A percentile compares a stretch with the other conserved stretches of the same genome.
Conservation (phyloP, 2,113 vertebrate species). For the Limnothrissa miodon region DNA sequence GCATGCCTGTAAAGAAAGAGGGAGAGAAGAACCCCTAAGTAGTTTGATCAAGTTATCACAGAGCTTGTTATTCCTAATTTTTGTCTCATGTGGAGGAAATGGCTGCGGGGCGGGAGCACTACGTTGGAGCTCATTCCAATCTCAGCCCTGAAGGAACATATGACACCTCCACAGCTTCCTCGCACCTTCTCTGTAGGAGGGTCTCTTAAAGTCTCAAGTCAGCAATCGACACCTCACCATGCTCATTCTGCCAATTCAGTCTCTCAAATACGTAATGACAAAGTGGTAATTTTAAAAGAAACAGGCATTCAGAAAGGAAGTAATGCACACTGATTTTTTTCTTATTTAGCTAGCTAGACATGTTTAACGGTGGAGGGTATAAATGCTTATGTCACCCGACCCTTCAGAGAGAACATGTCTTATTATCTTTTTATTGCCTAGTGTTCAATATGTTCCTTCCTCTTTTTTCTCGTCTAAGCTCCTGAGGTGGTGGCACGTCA, state of each 20-base stretch:
- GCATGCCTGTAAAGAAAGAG: background rate
- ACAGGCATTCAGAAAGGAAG: background rate
- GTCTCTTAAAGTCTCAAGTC: slow-evolving; percentile 11
- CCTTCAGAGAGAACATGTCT: no score
- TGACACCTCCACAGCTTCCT: background rate
- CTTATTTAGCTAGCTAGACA: background rate
- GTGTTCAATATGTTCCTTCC: background rate
- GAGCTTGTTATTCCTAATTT: slow-evolving; percentile 5
- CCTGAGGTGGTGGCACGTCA: slow-evolving; percentile 83
- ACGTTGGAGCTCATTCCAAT: background rate
- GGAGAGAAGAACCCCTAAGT: background rate
- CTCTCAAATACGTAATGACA: background rate
- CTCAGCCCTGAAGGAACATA: background rate
- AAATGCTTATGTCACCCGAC: no score
- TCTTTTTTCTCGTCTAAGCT: slow-evolving; percentile 56
- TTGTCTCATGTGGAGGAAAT: background rate
- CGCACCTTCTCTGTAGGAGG: background rate
- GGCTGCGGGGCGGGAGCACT: background rate
- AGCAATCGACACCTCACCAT: slow-evolving; percentile 1
- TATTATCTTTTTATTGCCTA: background rate
- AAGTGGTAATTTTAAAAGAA: background rate
- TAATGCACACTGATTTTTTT: background rate
- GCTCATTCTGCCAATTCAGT: background rate
- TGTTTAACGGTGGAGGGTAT: background rate
- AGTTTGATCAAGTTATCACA: background rate